Base-by-base conservation (phyloP, 2,888 invertebrate species). In the Troides oblongomaculatus region DNA sequence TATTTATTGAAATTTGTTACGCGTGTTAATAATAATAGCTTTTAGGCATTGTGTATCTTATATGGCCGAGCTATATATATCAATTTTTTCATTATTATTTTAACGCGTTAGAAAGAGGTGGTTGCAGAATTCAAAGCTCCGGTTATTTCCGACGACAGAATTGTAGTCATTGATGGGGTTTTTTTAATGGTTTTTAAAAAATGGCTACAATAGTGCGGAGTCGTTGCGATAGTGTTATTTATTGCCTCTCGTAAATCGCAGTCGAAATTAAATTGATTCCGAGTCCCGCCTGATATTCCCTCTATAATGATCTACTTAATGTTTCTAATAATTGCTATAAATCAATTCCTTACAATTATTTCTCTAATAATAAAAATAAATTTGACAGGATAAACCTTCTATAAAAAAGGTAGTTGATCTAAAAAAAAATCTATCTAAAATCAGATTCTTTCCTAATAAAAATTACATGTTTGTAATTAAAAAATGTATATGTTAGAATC, bases 161-260 rank as follows among this genome's bases (percentile, higher is more conserved):
- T 86, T 82, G 82, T 83, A 84, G 82, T 83, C 84, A 90, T 91
- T 89, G 89, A 90, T 90, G 88, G 89, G 81, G 81, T 87, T 91
- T 91, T 91, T 91, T 90, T 91, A 91, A 91, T 90, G 90, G 90
- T 83, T 86, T 87, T 81, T 88, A 91, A 92, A 90, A 91, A 92
- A 88, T 84, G 79, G 86, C 87, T 85, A 90, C 91, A 90, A 90
- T 87, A 83, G 88, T 77, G 81, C 82, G 80, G 84, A 86, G 84
- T 84, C 82, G 81, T 83, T 81, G 79, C 84, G 83, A 80, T 84
- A 83, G 80, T 74, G 79, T 90, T 85, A 92, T 92, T 92, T 92
- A 92, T 92, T 78, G 84, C 85, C 74, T 77, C 81, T 86, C 89
- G 87, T 92, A 92, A 92, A 92, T 90, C 88, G 81, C 80, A 84